Evolutionary conservation across 2,888 invertebrate genomes (phyloP), one percentile per base, ranked within the genome.

Genomic region (Allophyes oxyacanthae): DNA sequence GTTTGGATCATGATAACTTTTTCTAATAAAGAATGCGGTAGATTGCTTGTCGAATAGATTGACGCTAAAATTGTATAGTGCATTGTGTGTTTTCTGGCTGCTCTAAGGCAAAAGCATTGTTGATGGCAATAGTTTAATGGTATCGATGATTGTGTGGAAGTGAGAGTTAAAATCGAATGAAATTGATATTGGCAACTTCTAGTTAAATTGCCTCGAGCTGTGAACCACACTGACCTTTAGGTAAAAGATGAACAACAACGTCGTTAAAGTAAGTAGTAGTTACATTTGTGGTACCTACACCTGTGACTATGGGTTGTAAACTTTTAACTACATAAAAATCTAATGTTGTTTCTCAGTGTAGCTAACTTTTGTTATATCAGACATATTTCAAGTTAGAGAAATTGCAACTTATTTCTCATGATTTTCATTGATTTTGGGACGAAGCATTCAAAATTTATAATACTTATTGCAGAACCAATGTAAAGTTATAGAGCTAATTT

Each of bases 1-100:
- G 58, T 37, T 64, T 51, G 46, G 52, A 75, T 66, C 76, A 69
- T 74, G 76, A 74, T 74, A 72, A 72, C 61, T 65, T 70, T 72
- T 72, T 75, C 63, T 60, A 36, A 69, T 43, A 64, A 72, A 72
- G 75, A 72, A 72, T 65, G 52, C 63, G 34, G 72, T 61, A 63
- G 76, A 75, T 72, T 57, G 70, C 63, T 65, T 74, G 76, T 74
- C 74, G 61, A 56, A 38, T 30, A 69, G 65, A 75, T 65, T 74
- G 69, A 74, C 73, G 69, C 69, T 69, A 75, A 75, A 74, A 74
- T 75, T 67, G 61, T 72, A 75, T 54, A 36, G 38, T 54, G 64
- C 57, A 75, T 72, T 73, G 64, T 72, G 34, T 49, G 33, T 66
- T 64, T 56, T 34, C 14, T 6, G 61, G 46, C 38, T 38, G 54